A percentile compares a stretch with the other conserved stretches of the same genome.
These are phyloP conservation scores for Drosophila ficusphila DNA, from an alignment of 1,140 invertebrate genomes.

Conservation along the genomic window DNA sequence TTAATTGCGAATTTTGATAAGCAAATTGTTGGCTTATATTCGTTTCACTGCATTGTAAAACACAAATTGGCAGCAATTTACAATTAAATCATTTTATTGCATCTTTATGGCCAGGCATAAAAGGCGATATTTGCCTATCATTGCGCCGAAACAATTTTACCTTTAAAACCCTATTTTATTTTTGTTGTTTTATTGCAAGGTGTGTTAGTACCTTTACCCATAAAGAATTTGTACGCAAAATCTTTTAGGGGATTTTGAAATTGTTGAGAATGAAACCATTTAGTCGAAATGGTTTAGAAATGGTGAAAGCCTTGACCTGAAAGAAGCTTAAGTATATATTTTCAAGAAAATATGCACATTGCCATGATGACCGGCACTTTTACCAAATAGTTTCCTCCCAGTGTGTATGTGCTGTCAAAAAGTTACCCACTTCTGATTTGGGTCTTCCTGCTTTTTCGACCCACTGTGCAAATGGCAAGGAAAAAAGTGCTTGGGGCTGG, in stretches of 20 bases:
- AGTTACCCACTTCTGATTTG: slow-evolving; percentile 29
- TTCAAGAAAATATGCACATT: slow-evolving; percentile 1
- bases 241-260: too few relatives aligned
- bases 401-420: background rate
- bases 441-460: slow-evolving; percentile 10
- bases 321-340: background rate
- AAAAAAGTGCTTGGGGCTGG: slow-evolving; percentile 48
- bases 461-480: slow-evolving; percentile 27
- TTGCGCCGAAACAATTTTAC: too few relatives aligned
- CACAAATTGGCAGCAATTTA: background rate
- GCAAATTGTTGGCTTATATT: background rate
- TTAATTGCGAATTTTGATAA: background rate
- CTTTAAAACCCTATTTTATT: background rate
- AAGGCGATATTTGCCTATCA: background rate
- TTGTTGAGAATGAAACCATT: too few relatives aligned
- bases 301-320: slow-evolving; percentile 9
- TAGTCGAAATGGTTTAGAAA: background rate
- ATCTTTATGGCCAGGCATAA: background rate
- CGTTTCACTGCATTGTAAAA: background rate
- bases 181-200: too few relatives aligned
- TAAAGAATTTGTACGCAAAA: too few relatives aligned
- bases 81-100: background rate
- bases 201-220: too few relatives aligned
- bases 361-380: slow-evolving; percentile 18
- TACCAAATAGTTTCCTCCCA: slow-evolving; percentile 6